Conservation (phyloP, 2,797 vertebrate species). For the Gallirallus australis region DNA sequence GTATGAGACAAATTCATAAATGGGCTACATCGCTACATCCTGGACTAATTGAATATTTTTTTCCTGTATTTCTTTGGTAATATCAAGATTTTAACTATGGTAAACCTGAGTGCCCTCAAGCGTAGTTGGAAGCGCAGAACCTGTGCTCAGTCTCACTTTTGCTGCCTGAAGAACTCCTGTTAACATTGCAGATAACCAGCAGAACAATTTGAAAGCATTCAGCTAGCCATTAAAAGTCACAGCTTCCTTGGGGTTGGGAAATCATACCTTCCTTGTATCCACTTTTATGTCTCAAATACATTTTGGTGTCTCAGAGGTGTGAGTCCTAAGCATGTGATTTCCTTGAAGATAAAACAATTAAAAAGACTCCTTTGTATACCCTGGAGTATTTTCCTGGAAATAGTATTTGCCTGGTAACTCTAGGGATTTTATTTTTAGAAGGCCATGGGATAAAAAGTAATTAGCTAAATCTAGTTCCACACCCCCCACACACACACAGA, state of each 20-base stretch:
- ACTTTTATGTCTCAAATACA: constrained; percentile 3
- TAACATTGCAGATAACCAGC: background rate
- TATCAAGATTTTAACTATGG: background rate
- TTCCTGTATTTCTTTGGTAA: background rate
- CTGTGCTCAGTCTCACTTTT: background rate
- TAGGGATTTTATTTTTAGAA: constrained; percentile 57
- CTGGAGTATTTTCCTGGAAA: constrained; percentile 34
- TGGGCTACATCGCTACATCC: background rate
- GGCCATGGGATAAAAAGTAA: constrained; percentile 19
- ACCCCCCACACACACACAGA: no score
- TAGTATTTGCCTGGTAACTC: background rate
- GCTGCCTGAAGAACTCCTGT: background rate
- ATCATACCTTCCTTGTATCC: background rate
- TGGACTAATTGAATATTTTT: background rate
- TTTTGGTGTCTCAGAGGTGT: constrained; percentile 10
- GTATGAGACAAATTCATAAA: background rate
- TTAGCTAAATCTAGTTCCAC: constrained; percentile 20
- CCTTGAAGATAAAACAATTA: constrained; percentile 38
- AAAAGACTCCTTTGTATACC: background rate
- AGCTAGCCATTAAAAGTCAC: background rate
- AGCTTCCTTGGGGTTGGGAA: background rate
- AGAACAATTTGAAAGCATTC: background rate
- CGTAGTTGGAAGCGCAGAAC: background rate
- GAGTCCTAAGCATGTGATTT: background rate
- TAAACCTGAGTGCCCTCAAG: background rate